These are phyloP conservation scores for Arvicola amphibius DNA, from an alignment of 2,797 vertebrate species.

Conservation along the genomic window DNA sequence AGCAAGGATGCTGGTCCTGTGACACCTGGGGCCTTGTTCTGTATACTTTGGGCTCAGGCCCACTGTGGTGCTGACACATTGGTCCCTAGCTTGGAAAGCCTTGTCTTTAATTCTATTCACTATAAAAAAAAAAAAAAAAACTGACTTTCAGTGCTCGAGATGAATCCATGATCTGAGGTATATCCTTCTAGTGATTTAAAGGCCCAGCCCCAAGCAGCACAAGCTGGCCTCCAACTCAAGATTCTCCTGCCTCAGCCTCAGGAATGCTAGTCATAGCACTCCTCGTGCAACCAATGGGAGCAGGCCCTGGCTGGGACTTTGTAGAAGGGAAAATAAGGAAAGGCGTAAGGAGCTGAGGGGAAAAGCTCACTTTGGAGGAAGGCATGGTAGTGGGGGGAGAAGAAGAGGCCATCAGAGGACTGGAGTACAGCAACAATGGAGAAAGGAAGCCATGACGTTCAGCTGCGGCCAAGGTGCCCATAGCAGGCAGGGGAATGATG, in stretches of 20 bases:
- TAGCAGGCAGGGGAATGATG: background rate
- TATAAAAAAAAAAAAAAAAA: too few species aligned
- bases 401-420: background rate
- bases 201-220: background rate
- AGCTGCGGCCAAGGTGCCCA: background rate
- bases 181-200: background rate
- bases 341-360: background rate
- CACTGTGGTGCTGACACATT: too few species aligned
- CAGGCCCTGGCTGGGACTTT: too few species aligned
- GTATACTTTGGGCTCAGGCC: accelerated
- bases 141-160: background rate
- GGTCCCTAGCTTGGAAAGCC: background rate
- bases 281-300: too few species aligned
- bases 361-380: background rate
- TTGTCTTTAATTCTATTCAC: background rate
- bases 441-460: background rate
- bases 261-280: background rate
- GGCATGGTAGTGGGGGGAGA: background rate
- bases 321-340: background rate
- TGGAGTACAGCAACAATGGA: background rate
- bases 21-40: background rate
- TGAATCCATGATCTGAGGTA: background rate
- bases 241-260: background rate
- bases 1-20: background rate
- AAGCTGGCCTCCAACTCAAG: background rate